Base-by-base conservation (phyloP, 2,113 vertebrate genomes). In the Empidonax alnorum region DNA sequence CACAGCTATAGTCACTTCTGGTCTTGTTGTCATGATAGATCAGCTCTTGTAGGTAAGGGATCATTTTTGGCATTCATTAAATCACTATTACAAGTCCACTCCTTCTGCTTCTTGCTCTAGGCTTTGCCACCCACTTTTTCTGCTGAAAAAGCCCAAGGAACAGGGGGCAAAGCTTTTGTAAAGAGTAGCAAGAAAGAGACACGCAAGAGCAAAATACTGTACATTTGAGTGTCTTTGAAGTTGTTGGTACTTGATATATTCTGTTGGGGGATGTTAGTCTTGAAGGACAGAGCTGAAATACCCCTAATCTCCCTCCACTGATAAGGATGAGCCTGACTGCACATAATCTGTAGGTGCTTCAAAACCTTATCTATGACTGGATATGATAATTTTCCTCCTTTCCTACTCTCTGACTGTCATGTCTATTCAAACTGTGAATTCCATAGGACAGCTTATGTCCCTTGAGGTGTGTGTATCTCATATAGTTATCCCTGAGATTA, bases 21-120 rank as follows among this genome's bases (percentile, higher is more conserved):
- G 37, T 90, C 50, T 61, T 91, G 46, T 39, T 89, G 87, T 84
- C 37, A 61, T 69, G 72, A 96, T 90, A 52, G 82, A 94, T 87
- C 90, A 88, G 15, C 56, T 72, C 33, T 8, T 39, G 24, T 53
- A 80, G 80, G 33, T 15, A 84, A 93, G 75, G 22, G 72, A 67
- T 84, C 72, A 30, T 27, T 95, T 91, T 71, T 96, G 90, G 33
- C 49, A 42, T 93, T 93, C 69, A 55, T 82, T 92, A 92, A 85
- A 93, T 95, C 74, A 78, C 31, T 82, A 4, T 75, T 89, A 61
- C 23, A 84, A 44, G n/a, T 89, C 82, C 24, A 58, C 25, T 87
- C 28, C 24, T 90, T 50, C 71, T 81, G 18, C 72, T 77, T 86
- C 44, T 93, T 78, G 33, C 24, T 86, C 47, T 62, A 66, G 44